A percentile compares a stretch with the other conserved stretches of the same genome.
Evolutionary conservation across 2,888 invertebrate genomes (phyloP).

Genomic region (Punctoribates punctum): DNA sequence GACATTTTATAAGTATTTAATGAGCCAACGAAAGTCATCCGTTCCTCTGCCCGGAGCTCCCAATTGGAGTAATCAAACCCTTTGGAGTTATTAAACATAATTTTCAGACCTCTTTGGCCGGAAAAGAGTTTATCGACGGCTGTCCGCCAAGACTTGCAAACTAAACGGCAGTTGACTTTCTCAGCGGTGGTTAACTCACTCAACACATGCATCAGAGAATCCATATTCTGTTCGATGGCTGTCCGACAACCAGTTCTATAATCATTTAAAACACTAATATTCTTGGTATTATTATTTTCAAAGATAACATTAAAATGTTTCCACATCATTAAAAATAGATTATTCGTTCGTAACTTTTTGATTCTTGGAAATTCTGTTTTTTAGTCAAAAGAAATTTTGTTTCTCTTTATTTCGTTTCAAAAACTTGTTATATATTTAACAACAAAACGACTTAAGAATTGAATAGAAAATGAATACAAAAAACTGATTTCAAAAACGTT

Average conservation of each 20-base stretch:
- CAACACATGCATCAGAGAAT: constrained; percentile 34
- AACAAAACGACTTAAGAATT: no score
- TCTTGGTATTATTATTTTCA: not conserved
- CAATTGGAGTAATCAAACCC: not conserved
- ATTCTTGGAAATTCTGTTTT: no score
- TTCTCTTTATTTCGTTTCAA: no score
- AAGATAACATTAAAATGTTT: constrained; percentile 25
- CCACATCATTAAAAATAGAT: constrained; percentile 5
- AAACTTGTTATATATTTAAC: no score
- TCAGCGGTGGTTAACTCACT: constrained; percentile 17
- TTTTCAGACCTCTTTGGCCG: constrained; percentile 1
- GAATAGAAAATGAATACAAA: no score
- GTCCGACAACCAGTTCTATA: not conserved
- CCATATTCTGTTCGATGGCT: not conserved
- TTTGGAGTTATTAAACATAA: not conserved
- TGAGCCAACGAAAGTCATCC: not conserved
- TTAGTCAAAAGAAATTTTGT: no score
- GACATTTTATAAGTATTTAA: not conserved
- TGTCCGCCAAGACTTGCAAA: not conserved
- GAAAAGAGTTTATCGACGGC: constrained; percentile 14
- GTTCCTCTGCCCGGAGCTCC: not conserved
- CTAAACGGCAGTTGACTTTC: constrained; percentile 32
- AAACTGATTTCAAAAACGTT: no score
- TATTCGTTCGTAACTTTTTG: no score
- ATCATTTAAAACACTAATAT: not conserved